Percentiles rank a stretch among this genome's conserved stretches.
Evolutionary conservation across 2,797 vertebrate species (phyloP).

Genomic region (Coracias cyanogaster): DNA sequence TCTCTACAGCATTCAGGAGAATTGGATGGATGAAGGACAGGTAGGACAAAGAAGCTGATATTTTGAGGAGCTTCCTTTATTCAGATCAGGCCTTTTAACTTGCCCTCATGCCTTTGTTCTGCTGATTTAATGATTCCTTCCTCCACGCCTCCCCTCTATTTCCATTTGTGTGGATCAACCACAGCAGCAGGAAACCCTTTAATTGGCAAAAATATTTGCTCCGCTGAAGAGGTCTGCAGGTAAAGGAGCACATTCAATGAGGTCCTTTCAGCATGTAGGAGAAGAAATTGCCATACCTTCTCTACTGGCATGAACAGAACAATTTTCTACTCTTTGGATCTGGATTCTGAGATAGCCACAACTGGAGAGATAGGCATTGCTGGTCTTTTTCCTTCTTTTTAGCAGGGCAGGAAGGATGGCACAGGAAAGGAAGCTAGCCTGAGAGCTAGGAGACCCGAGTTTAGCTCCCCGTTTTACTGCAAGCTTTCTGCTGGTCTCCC

Average conservation of each 20-base stretch:
- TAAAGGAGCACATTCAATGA: slow-evolving; percentile 67
- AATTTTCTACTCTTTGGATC: slow-evolving; percentile 55
- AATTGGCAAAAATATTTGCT: slow-evolving; percentile 77
- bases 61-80: slow-evolving; percentile 60
- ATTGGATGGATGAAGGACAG: slow-evolving; percentile 50
- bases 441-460: background rate
- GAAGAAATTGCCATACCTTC: slow-evolving; percentile 55
- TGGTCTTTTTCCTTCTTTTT: background rate
- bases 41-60: slow-evolving; percentile 1
- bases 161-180: slow-evolving; percentile 62
- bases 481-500: background rate
- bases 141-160: slow-evolving; percentile 50
- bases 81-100: slow-evolving; percentile 67
- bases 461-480: background rate
- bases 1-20: slow-evolving; percentile 59
- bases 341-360: slow-evolving; percentile 51
- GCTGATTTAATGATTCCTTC: slow-evolving; percentile 76
- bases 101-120: slow-evolving; percentile 69
- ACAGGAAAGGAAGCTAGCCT: background rate
- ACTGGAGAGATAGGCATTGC: slow-evolving; percentile 22
- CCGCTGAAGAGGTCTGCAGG: slow-evolving; percentile 50
- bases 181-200: slow-evolving; percentile 74
- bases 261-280: slow-evolving; percentile 59
- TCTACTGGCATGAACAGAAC: slow-evolving; percentile 64
- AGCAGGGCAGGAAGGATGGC: background rate